Base-by-base conservation (phyloP, 2,888 invertebrate species). In the Teinopalpus imperialis region DNA sequence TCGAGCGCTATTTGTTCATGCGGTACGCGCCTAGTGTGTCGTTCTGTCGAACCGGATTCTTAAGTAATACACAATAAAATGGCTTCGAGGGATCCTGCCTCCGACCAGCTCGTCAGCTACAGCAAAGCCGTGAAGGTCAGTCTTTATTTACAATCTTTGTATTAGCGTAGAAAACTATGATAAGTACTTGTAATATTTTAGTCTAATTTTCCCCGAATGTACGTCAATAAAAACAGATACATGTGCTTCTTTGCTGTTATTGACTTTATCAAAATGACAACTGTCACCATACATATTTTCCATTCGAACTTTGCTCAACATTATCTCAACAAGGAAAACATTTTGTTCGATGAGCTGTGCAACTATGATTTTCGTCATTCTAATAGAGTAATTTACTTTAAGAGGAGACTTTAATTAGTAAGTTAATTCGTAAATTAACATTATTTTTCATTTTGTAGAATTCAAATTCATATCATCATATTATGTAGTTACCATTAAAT, bases 31-130 rank as follows among this genome's bases (percentile, higher is more conserved):
- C 62, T 62, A 73, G 75, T 74, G 76, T 56, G 80, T 69, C 67
- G 75, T 72, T 74, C 68, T 66, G 68, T 59, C 35, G 8, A 26
- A 36, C 16, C 40, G 40, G 21, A 29, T 18, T 20, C 3, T 14
- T 5, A 32, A 20, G 13, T 24, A 42, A 16, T 16, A 32, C 24
- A 26, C 34, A 48, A 51, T 40, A 59, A 56, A 46, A 89, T 89
- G 88, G 69, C 90, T 55, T 80, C 81, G 51, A 90, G 93, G 54
- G 91, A 92, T 57, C 89, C 92, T 35, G 90, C 93, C 13, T 60
- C 91, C 24, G 91, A 93, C 56, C 93, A 94, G 73, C 85, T 94
- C 41, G 82, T 88, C 53, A 83, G 90, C 53, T 93, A 83, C 74
- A 92, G 91, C 71, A 92, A 91, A 60, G 66, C 69, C 32, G 63